These are phyloP conservation scores for Coenonympha glycerion DNA, from an alignment of 2,888 invertebrate genomes.

Conservation along the genomic window DNA sequence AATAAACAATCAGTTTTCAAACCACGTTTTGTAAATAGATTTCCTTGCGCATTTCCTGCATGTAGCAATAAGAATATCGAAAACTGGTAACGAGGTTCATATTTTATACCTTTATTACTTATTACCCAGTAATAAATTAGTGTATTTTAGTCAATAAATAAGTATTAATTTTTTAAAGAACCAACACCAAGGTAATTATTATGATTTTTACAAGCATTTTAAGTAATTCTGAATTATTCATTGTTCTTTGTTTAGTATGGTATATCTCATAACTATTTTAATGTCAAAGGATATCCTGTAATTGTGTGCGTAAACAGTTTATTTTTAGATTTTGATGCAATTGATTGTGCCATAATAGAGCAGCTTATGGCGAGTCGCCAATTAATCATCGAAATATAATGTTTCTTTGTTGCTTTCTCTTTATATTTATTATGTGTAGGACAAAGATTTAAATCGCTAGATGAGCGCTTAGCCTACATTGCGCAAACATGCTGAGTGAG, in stretches of 20 bases:
- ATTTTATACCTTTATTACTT: slow-evolving; percentile 18
- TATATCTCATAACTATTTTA: background rate
- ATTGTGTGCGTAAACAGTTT: slow-evolving; percentile 7
- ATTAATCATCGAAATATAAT: too few relatives aligned
- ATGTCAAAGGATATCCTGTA: slow-evolving; percentile 6
- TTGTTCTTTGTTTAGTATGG: background rate
- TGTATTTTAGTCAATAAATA: too few relatives aligned
- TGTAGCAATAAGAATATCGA: slow-evolving; percentile 12
- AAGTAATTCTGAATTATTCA: background rate
- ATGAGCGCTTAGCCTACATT: too few relatives aligned
- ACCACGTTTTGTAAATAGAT: slow-evolving; percentile 27
- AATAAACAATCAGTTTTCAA: slow-evolving; percentile 26
- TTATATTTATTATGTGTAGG: too few relatives aligned
- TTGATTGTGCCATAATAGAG: background rate
- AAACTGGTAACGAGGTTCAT: slow-evolving; percentile 14
- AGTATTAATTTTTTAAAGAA: too few relatives aligned
- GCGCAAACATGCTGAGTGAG: too few relatives aligned
- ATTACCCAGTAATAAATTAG: too few relatives aligned
- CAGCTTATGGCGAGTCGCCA: background rate
- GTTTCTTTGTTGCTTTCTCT: too few relatives aligned
- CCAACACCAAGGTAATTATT: too few relatives aligned
- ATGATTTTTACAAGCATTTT: too few relatives aligned
- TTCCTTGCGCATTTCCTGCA: slow-evolving; percentile 31
- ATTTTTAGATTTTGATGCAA: slow-evolving; percentile 6
- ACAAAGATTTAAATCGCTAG: too few relatives aligned